Conservation (phyloP, 1,140 invertebrate species). For the Agraylea sexmaculata region DNA sequence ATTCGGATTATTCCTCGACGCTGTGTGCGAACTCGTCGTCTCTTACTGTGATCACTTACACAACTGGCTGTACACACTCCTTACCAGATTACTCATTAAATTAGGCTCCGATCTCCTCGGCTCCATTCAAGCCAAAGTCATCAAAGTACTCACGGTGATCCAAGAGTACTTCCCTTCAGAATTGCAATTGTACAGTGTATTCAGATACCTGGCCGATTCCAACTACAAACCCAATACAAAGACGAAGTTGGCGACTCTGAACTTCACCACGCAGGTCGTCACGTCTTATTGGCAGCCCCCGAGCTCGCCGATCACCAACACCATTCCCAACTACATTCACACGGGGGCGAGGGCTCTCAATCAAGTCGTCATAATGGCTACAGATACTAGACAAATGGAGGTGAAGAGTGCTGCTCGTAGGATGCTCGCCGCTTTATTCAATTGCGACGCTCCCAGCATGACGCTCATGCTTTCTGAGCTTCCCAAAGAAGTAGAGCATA, state of each 20-base stretch:
- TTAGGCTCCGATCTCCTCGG: slow-evolving; percentile 79
- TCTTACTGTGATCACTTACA: slow-evolving; percentile 77
- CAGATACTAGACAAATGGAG: slow-evolving; percentile 63
- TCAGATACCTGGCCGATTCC: slow-evolving; percentile 72
- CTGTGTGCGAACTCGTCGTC: slow-evolving; percentile 75
- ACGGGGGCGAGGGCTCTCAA: slow-evolving; percentile 45
- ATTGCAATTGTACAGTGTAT: slow-evolving; percentile 47
- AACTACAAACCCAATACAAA: slow-evolving; percentile 80
- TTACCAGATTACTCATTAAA: slow-evolving; percentile 70
- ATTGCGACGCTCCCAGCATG: slow-evolving; percentile 79
- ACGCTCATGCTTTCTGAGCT: too few species aligned
- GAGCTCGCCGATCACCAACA: slow-evolving; percentile 28
- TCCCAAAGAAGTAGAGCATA: too few species aligned
- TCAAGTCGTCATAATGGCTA: slow-evolving; percentile 52
- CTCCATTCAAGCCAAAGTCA: slow-evolving; percentile 81
- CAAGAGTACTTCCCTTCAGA: slow-evolving; percentile 57
- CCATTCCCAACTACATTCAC: too few species aligned
- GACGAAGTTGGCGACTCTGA: slow-evolving; percentile 64
- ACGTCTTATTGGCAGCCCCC: slow-evolving; percentile 40
- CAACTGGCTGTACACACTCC: slow-evolving; percentile 82
- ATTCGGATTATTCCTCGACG: slow-evolving; percentile 85
- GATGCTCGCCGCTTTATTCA: slow-evolving; percentile 76
- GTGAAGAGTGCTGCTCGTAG: slow-evolving; percentile 65
- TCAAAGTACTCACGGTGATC: slow-evolving; percentile 75
- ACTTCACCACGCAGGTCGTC: slow-evolving; percentile 61